phyloP scores from a whole-genome alignment of 2,113 vertebrate genomes.

The Apeltes quadracus region DNA sequence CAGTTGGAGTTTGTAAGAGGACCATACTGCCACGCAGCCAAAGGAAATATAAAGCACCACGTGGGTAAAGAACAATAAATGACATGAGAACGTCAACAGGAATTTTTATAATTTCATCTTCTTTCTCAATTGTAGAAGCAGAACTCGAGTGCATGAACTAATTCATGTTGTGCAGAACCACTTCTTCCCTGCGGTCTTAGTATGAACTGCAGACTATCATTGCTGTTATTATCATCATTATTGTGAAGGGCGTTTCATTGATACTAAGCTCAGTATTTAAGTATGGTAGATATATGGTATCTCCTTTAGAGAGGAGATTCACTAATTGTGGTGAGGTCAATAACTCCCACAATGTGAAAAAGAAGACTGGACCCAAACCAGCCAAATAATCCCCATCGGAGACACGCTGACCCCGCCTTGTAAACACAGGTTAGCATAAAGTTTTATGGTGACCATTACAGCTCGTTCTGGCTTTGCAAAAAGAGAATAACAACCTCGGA shows the following conservation, averaged over 20 bases:
- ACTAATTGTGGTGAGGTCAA: neutral
- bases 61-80: neutral
- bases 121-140: neutral
- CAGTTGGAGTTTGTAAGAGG: conserved; percentile 65
- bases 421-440: too few relatives aligned
- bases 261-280: neutral
- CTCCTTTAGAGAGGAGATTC: neutral
- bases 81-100: neutral
- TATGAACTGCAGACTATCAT: neutral
- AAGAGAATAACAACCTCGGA: neutral
- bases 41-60: neutral
- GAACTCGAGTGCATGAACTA: neutral
- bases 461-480: neutral
- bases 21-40: conserved; percentile 67
- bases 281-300: neutral
- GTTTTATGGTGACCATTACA: neutral
- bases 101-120: neutral
- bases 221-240: neutral
- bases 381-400: neutral
- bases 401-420: neutral
- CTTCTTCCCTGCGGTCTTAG: neutral
- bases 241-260: neutral
- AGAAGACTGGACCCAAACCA: too few relatives aligned
- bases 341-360: neutral
- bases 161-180: neutral